These are phyloP conservation scores for Apamea epomidion DNA, from an alignment of 2,888 invertebrate genomes.

Conservation along the genomic window DNA sequence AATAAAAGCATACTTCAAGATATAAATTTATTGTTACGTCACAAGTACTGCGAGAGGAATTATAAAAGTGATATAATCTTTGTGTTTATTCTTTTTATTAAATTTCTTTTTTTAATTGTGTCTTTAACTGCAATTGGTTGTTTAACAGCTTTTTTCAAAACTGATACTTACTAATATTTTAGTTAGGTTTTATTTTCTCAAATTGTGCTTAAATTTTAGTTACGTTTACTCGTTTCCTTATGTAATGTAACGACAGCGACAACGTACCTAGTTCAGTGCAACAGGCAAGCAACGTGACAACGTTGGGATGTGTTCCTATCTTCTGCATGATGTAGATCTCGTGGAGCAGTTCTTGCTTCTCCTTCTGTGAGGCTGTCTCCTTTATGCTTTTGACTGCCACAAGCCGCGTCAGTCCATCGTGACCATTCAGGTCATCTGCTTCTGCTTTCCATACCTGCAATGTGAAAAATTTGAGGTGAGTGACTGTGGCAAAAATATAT, in stretches of 20 bases:
- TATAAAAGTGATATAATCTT: neutral
- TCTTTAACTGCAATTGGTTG: neutral
- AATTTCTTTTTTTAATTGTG: neutral
- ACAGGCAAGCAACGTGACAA: constrained; percentile 95
- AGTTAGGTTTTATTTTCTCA: neutral
- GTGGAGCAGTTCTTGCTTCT: constrained; percentile 93
- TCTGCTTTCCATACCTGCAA: constrained; percentile 95
- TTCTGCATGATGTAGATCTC: constrained; percentile 95
- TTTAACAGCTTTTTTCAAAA: neutral
- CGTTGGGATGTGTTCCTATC: constrained; percentile 95
- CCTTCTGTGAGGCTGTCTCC: constrained; percentile 94
- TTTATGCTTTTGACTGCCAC: constrained; percentile 97
- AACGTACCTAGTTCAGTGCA: constrained; percentile 94
- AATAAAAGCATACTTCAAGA: neutral
- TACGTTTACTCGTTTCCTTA: neutral
- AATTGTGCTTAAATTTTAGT: neutral
- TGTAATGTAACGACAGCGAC: neutral
- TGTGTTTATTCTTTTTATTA: neutral
- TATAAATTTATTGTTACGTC: neutral
- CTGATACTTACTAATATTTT: neutral
- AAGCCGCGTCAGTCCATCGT: constrained; percentile 93
- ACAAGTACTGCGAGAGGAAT: neutral
- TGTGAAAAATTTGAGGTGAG: neutral
- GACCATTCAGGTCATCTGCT: constrained; percentile 94
- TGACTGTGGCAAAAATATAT: neutral